Conservation (phyloP, 2,888 invertebrate genomes). For the Spialia ferax region DNA sequence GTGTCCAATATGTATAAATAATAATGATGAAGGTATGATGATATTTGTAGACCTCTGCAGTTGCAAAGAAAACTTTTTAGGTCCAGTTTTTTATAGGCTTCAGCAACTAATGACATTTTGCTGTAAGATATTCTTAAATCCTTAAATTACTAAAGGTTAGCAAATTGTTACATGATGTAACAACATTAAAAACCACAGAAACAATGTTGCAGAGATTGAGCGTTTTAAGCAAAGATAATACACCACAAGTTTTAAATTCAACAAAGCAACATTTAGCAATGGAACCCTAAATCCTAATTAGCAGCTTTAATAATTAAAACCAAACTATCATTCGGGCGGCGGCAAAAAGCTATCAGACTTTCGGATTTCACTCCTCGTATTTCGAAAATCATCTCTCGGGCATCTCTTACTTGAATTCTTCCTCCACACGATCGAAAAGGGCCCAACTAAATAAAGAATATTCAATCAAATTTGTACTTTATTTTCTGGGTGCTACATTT, state of each 20-base stretch:
- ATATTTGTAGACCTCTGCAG: no score
- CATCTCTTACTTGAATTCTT: constrained; percentile 69
- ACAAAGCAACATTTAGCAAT: constrained; percentile 27
- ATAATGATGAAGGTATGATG: no score
- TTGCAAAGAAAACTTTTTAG: no score
- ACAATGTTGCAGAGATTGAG: neutral
- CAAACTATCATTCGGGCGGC: constrained; percentile 65
- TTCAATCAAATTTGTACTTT: constrained; percentile 32
- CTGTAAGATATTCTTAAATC: no score
- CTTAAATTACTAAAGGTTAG: no score
- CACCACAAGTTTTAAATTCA: neutral
- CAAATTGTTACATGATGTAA: neutral
- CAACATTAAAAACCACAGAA: neutral
- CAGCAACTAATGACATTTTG: no score
- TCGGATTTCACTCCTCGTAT: constrained; percentile 80
- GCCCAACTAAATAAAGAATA: neutral
- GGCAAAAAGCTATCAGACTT: constrained; percentile 76
- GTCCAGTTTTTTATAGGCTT: no score
- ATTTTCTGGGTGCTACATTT: neutral
- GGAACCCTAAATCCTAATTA: constrained; percentile 72
- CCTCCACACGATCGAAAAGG: neutral
- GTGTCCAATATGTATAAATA: no score
- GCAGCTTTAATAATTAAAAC: constrained; percentile 74
- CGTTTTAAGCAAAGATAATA: neutral
- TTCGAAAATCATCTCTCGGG: constrained; percentile 78